Base-by-base conservation (phyloP, 2,797 vertebrate genomes). In the Oryzias sinensis region DNA sequence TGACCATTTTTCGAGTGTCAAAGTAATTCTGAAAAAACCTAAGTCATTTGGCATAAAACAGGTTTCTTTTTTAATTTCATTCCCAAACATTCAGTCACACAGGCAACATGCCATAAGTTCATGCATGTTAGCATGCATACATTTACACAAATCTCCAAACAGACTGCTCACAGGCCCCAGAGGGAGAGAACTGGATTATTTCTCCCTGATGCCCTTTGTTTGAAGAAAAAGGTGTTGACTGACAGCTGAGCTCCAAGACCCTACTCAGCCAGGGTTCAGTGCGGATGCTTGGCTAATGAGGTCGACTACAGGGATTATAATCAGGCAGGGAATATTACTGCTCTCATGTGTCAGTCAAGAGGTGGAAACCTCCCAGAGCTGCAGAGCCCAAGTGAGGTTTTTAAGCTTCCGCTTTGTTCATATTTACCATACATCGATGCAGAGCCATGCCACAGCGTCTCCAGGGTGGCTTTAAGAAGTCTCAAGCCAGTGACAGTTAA, bases 261-360 rank as follows among this genome's bases (percentile, higher is more conserved):
- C 85, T 72, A 69, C 85, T 86, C 88, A 81, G 87, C 84, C 81
- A 92, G 88, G 87, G 91, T 92, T 92, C 90, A 92, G 47, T 77
- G 82, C 79, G 78, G 85, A 90, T 92, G 90, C 89, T 86, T 92
- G 86, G 87, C 86, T 92, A 92, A 93, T 92, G 89, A 92, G 86
- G 90, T 88, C 72, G 80, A 88, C 84, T 83, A 75, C 74, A 79
- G 84, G 86, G 90, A 91, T 92, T 91, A 90, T 87, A 91, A 92
- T 92, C 86, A 88, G 88, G 79, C 75, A 66, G 88, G 85, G 87
- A 88, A 89, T 90, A 91, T 92, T 90, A 91, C 72, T 44, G 62
- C 79, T 90, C 90, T 91, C 85, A 62, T 88, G 83, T 91, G 91
- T 92, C 91, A 90, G 83, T 78, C 80, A 87, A 83, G 86, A 85